Base-by-base conservation (phyloP, 2,113 vertebrate genomes). In the Tetrax tetrax region DNA sequence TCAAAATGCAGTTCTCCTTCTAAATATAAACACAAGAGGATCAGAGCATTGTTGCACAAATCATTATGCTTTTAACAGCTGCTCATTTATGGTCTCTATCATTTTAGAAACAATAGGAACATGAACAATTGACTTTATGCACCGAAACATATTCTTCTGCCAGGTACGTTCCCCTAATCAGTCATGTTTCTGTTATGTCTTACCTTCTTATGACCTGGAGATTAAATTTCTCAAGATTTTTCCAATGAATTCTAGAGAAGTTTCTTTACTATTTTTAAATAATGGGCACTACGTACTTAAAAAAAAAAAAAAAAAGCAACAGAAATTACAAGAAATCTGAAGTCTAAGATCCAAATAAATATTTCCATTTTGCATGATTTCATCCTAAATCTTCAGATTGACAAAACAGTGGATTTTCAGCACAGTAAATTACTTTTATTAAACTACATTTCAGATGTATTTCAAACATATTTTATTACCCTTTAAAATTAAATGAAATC, bases 401-500 rank as follows among this genome's bases (percentile, higher is more conserved):
- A 91, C 33, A 92, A 96, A 96, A 93, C 41, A 81, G 83, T 82
- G 86, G 60, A 89, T 91, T 82, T 92, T 91, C 69, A 95, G 50
- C 59, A 79, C n/a, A 86, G 86, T 12, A 89, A 60, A 93, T 94
- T 92, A 89, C 84, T 74, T 89, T 72, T 79, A 93, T 93, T 96
- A 96, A 91, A 89, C 69, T 89, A 77, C 87, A 85, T 82, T 95
- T 95, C 74, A 87, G 86, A 87, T 84, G 71, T 72, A 89, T 91
- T 93, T 95, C 96, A 85, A 94, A 91, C 53, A 82, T 80, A 89
- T 95, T 96, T 94, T 93, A 93, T 95, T 95, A 84, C 87, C 91
- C 37, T 95, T 95, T 93, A 92, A 93, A 97, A 95, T 92, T 89
- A 96, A 94, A 96, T 92, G 68, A 93, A 95, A 94, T 95, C 89